Base-by-base conservation (phyloP, 2,113 vertebrate species). In the Myanophis thanlyinensis region DNA sequence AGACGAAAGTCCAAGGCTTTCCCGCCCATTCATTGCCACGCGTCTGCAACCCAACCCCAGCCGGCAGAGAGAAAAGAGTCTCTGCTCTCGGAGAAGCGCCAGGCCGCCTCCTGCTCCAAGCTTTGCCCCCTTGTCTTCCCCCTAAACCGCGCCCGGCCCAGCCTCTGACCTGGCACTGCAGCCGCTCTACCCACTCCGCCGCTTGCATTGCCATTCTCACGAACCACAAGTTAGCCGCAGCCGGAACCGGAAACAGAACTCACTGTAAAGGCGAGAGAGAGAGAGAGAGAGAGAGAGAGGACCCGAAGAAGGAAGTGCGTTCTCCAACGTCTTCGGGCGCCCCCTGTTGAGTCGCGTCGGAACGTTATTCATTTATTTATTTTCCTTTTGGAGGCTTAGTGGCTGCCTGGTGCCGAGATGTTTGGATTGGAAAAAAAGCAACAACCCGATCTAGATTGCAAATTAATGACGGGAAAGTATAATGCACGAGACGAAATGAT, bases 101-200 rank as follows among this genome's bases (percentile, higher is more conserved):
- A 40, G 15, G 3, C 9, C 27, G 40, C 48, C 20, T n/a, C 62
- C 22, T 23, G 8, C 11, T 13, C 22, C 27, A 20, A 7, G 15
- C 12, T 9, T 9, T 54, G 53, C 30, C 15, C 12, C 23, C 0
- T 20, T 0, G 2, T 4, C 52, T 18, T 12, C n/a, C 5, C 4
- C 4, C 13, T 15, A 25, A 51, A 13, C 22, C 1, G 30, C 1
- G 2, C 54, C 15, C 59, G 22, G 23, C 18, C 0, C 7, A 10
- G 51, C 4, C 25, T n/a, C 97, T 94, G 4, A 99, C 99, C 99
- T 99, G 99, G 95, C 98, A 96, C 49, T 97, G 96, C 44, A 99
- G 96, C 48, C 98, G 98, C 90, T 96, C 95, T 1, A 97, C 96
- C 92, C 97, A 98, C 85, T 97, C 94, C 48, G 93, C 96, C 90